Percentiles rank a stretch among this genome's conserved stretches.
These are phyloP conservation scores for Phyllotreta striolata DNA, from an alignment of 2,888 invertebrate species.

Conservation along the genomic window DNA sequence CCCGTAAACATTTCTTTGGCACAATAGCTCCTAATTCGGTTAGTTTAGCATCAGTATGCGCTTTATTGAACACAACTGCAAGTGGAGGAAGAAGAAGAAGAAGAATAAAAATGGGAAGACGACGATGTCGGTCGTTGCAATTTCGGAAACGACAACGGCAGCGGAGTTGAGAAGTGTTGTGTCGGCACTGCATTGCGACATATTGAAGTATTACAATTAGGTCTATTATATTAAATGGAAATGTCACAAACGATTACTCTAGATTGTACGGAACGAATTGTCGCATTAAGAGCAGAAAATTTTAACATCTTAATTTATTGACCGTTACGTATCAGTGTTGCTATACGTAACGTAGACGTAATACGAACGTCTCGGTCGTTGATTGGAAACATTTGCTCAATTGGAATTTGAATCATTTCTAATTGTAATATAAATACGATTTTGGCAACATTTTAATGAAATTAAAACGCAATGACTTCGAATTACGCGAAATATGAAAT, in stretches of 20 bases:
- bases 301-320: constrained; percentile 10
- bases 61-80: constrained; percentile 30
- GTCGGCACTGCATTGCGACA: constrained; percentile 57
- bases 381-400: too few relatives aligned
- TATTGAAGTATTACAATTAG: constrained; percentile 37
- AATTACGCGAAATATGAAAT: too few relatives aligned
- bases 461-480: too few relatives aligned
- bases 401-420: too few relatives aligned
- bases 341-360: too few relatives aligned
- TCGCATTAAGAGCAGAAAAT: constrained; percentile 1
- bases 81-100: constrained; percentile 18
- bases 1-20: constrained; percentile 29
- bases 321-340: background rate
- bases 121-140: constrained; percentile 32
- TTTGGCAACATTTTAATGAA: too few relatives aligned
- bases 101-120: background rate
- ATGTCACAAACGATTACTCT: constrained; percentile 13
- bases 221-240: constrained; percentile 17
- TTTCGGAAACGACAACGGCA: constrained; percentile 34
- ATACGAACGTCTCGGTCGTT: too few relatives aligned
- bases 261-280: constrained; percentile 7
- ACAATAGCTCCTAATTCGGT: constrained; percentile 34
- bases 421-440: too few relatives aligned
- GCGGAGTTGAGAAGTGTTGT: constrained; percentile 45
- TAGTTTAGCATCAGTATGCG: constrained; percentile 30